Base-by-base conservation (phyloP, 2,888 invertebrate genomes). In the Cheilosia soror region DNA sequence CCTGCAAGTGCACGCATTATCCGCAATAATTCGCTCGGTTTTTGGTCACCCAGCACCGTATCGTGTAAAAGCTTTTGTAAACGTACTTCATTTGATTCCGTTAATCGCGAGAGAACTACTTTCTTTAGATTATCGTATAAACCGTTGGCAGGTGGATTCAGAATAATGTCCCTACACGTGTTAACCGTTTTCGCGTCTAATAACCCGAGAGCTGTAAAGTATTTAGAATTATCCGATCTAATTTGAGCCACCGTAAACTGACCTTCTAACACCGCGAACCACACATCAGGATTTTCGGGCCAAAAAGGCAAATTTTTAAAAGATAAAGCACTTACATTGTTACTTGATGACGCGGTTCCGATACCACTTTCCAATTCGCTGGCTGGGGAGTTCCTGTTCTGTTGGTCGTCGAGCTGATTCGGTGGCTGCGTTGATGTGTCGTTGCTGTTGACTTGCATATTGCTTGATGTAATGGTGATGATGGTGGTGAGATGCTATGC, bases 241-340 rank as follows among this genome's bases (percentile, higher is more conserved):
- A 57, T 13, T 11, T 57, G 44, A 1, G 68, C 37, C 13, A 58
- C 69, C 25, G 31, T 1, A 13, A 69, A 69, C 5, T 69, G 37
- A 0, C 57, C 37, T n/a, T 71, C 58, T 11, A 71, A 49, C 2
- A 37, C 69, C n/a, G 25, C 13, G 20, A 71, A 58, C 58, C 58
- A 58, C 33, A 58, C 47, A 29, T 71, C 69, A 0, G 49, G 58
- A 27, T 71, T 58, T 3, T 71, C 15, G 0, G 58, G 58, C 31
- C 58, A 69, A 49, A 69, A 71, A 5, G 49, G 37, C 33, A 71
- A 31, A 49, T 58, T 71, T 27, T 71, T 71, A 0, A 69, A 69
- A 69, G 40, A 1, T 25, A 69, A 33, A 15, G 42, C 57, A 31
- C 55, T 69, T 55, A 69, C 42, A 33, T 53, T 11, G 4, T 37